These are phyloP conservation scores for Zapus hudsonius DNA, from an alignment of 2,113 vertebrate species.

Conservation along the genomic window DNA sequence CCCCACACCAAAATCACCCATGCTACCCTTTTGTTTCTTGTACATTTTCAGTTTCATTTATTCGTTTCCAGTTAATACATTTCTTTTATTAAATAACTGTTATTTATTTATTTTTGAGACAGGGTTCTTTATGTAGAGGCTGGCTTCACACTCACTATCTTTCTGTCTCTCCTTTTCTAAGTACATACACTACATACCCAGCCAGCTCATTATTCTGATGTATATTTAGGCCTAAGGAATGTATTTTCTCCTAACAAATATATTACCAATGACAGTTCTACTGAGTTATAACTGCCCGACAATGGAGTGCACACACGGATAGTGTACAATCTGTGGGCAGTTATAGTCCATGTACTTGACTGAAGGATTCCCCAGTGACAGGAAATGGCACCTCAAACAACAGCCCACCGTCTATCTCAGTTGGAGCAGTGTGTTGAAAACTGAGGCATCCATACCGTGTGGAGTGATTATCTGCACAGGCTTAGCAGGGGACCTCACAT, in stretches of 20 bases:
- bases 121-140: too few species aligned
- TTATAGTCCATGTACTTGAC: too few species aligned
- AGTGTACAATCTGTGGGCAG: neutral
- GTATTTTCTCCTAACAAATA: conserved; percentile 24
- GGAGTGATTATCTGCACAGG: conserved; percentile 98
- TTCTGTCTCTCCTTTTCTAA: too few species aligned
- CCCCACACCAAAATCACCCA: neutral
- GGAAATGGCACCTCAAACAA: neutral
- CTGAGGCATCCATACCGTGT: conserved; percentile 90
- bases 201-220: neutral
- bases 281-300: neutral
- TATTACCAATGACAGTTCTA: neutral
- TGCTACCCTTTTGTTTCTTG: neutral
- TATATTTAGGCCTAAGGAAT: neutral
- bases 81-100: neutral
- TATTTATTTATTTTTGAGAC: too few species aligned
- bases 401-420: neutral
- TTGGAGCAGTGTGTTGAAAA: neutral
- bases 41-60: neutral
- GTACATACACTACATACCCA: too few species aligned
- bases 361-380: neutral
- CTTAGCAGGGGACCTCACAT: conserved; percentile 94
- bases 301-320: neutral
- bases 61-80: neutral
- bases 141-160: too few species aligned